Base-by-base conservation (phyloP, 2,888 invertebrate genomes). In the Nomada flava region DNA sequence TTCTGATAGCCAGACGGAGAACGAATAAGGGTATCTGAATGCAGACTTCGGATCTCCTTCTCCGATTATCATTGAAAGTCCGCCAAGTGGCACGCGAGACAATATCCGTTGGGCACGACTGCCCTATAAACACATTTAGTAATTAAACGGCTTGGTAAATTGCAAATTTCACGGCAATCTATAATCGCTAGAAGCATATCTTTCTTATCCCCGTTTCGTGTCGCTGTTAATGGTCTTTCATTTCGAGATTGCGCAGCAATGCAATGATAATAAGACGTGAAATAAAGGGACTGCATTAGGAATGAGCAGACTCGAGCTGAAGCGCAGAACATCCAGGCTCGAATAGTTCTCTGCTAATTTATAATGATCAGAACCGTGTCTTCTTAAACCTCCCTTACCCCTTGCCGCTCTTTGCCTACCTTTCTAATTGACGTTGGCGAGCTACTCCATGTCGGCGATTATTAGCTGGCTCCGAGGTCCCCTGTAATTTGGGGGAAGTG, bases 401-500 rank as follows among this genome's bases (percentile, higher is more conserved):
- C 15, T 15, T 20, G 13, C 26, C 29, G 9, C 20, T 11, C 23
- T 36, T 23, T 47, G 10, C 10, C 55, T 26, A 62, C 57, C 70
- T 59, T 67, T 85, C 76, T 86, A 74, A 74, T 76, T 67, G 73
- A 26, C 65, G 71, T 72, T 69, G 68, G 76, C 64, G 63, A 77
- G 76, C 67, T 60, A 62, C 72, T 68, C 81, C 78, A 83, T 83
- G 76, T 80, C 75, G 74, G 76, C 75, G 84, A 83, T 74, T 68
- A 70, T 71, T 83, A 74, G 64, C 69, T 77, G 67, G 69, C 77
- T 63, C 62, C 59, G 62, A 11, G 77, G 76, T 72, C 70, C 69
- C 77, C 82, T 80, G 69, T 80, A 83, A 86, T 79, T 86, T 75
- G 65, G 62, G n/a, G 64, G 52, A 65, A 75, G 75, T 79, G 71